Evolutionary conservation across 2,797 vertebrate species (phyloP), one percentile per base, ranked within the genome.

Genomic region (Thaleichthys pacificus): DNA sequence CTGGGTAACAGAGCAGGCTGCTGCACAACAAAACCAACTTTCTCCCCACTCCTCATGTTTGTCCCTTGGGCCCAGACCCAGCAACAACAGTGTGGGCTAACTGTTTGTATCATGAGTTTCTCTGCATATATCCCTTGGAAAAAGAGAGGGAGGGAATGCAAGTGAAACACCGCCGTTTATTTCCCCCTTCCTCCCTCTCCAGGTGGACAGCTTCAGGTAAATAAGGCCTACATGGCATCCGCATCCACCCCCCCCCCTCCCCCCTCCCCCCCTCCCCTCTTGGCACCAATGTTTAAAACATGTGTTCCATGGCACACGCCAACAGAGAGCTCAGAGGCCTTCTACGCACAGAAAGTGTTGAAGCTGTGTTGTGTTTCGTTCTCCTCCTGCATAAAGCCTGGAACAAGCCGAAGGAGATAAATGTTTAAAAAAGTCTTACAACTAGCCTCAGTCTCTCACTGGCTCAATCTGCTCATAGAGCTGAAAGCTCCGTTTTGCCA

Each of bases 181-280:
- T 70, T n/a, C 32, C 42, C 38, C 24, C 49, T 58, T 66, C 4
- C 38, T 47, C 64, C 28, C 61, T 38, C 22, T 66, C 38, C n/a
- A 61, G 60, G 72, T 69, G 69, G 61, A 69, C 62, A 35, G 56
- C 57, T 71, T 71, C 61, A 76, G 62, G 51, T 66, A 80, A 80
- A 73, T 38, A 71, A 61, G 68, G 70, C 42, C 69, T 54, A 70
- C 4, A 22, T 60, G 67, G 30, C 17, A 21, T 75, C 68, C 60
- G 14, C 32, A 19, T 49, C 54, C 61, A 56, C 51, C 6, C 26
- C 30, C 58, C 1, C 3, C 24, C 24, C 24, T 26, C 24, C 2
- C 1, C 24, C 24, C 24, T 1, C 24, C n/a, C n/a, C 24, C 24
- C 24, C 24, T 24, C 1, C 24, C 24, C 24, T 1, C 24, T 24